Base-by-base conservation (phyloP, 1,140 invertebrate species). In the Gryllus bimaculatus region DNA sequence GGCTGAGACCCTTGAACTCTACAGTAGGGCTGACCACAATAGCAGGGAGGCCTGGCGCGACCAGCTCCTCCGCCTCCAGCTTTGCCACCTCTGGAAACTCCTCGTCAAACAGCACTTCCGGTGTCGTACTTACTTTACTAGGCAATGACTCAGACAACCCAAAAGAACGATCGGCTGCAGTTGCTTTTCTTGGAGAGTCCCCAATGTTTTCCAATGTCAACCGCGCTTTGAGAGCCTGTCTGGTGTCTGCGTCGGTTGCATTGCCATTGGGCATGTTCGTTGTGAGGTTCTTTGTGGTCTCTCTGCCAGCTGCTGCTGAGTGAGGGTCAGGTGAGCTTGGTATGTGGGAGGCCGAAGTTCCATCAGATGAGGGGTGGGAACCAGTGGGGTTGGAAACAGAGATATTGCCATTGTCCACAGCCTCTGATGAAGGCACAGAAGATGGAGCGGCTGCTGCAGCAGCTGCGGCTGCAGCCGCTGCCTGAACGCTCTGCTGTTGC, bases 401-500 rank as follows among this genome's bases (percentile, higher is more conserved):
- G 0, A 66, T 1, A 18, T 66, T 66, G 54, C 0, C 10, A 66
- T 10, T 2, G 18, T 10, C 10, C 10, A 18, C 10, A 66, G 54
- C 0, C 10, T 10, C 10, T 66, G 54, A 18, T 13, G 54, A 66
- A 13, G 54, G 54, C 10, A 66, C 54, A 13, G 54, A 13, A 10
- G 54, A 10, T 13, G 54, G 10, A 10, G 10, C 10, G 18, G 54
- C 10, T 66, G 54, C 54, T 13, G 54, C 54, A 10, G 18, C 18
- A 13, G 54, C 18, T 18, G 54, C 18, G 2, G 18, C 18, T 10
- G 78, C 21, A 12, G 26, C 15, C 48, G 15, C 12, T 18, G 54
- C 18, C 73, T n/a, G 10, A 0, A 48, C 13, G 7, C 10, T 78
- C 78, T 84, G 82, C 78, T 89, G 88, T 80, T 90, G 88, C 20